Conservation (phyloP, 2,113 vertebrate genomes). For the Cettia cetti region DNA sequence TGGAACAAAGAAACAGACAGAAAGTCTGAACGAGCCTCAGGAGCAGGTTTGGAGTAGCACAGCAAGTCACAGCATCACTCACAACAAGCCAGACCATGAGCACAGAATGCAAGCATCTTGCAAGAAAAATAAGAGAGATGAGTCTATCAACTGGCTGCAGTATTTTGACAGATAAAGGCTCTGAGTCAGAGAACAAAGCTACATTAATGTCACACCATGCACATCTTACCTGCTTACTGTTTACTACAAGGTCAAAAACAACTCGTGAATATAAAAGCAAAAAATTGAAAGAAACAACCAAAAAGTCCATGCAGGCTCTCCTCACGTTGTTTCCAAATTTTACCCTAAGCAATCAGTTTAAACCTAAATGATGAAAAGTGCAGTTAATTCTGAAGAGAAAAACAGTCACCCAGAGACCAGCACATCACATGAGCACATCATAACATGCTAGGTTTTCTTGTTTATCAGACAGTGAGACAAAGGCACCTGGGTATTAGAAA, state of each 20-base stretch:
- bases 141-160: background rate
- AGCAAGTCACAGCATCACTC: background rate
- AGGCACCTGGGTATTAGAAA: background rate
- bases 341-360: background rate
- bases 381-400: background rate
- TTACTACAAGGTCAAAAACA: background rate
- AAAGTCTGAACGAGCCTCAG: background rate
- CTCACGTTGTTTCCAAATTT: background rate
- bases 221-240: background rate
- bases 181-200: background rate
- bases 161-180: background rate
- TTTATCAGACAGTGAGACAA: background rate
- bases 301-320: background rate
- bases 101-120: background rate
- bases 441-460: background rate
- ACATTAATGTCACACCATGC: accelerated
- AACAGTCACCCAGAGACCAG: background rate
- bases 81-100: background rate
- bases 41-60: background rate
- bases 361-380: background rate
- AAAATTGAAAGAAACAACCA: background rate
- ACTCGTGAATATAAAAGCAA: background rate
- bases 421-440: background rate
- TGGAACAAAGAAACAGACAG: background rate
- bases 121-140: background rate